A percentile compares a stretch with the other conserved stretches of the same genome.
Evolutionary conservation across 1,140 invertebrate species (phyloP).

Genomic region (Galleria mellonella): DNA sequence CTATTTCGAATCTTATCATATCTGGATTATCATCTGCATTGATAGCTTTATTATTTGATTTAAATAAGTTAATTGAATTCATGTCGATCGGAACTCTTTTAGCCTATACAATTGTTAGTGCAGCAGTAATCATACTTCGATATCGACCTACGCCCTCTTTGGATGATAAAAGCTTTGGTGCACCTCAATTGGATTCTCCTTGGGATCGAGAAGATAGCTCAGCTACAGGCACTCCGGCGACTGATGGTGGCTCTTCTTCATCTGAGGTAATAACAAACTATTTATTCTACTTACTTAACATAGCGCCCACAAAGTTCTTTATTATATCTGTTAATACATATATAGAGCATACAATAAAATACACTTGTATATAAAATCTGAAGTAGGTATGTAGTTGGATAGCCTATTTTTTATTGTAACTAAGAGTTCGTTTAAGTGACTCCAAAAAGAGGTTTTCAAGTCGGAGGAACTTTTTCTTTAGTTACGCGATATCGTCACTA

Average conservation of each 20-base stretch:
- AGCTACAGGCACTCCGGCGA: conserved; percentile 65
- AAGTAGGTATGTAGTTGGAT: no score
- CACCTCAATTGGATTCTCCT: conserved; percentile 64
- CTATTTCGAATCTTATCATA: conserved; percentile 85
- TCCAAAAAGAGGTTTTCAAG: no score
- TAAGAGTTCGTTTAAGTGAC: no score
- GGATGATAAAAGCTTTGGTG: conserved; percentile 61
- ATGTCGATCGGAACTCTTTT: conserved; percentile 95
- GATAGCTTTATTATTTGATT: conserved; percentile 90
- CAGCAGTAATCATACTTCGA: conserved; percentile 89
- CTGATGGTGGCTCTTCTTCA: conserved; percentile 65
- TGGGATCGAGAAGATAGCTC: conserved; percentile 69
- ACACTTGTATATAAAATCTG: no score
- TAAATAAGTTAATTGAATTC: conserved; percentile 94
- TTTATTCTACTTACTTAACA: no score
- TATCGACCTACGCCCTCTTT: conserved; percentile 78
- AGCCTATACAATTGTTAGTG: conserved; percentile 93
- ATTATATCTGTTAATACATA: no score
- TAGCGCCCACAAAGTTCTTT: no score
- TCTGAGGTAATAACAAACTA: conserved; percentile 45
- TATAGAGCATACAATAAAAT: no score
- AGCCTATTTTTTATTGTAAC: no score
- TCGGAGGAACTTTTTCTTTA: no score
- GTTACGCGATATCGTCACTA: no score
- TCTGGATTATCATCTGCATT: conserved; percentile 86